phyloP scores from a whole-genome alignment of 2,113 vertebrate species.

The Camelus dromedarius region DNA sequence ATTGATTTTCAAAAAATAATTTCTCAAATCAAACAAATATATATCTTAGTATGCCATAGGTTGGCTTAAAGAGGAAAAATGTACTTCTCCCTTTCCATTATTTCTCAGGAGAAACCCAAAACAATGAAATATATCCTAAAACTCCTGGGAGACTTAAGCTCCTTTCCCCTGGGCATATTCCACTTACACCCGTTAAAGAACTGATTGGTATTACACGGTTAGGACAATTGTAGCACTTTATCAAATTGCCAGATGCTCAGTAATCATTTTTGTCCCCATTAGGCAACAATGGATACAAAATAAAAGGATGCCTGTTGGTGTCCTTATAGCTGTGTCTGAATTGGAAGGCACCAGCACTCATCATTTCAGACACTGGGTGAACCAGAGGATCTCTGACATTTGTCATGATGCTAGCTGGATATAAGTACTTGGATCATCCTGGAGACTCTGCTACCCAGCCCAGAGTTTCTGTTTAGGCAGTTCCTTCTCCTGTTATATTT shows the following conservation, averaged over 20 bases:
- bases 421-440: slow-evolving; percentile 59
- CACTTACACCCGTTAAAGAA: slow-evolving; percentile 62
- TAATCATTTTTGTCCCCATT: slow-evolving; percentile 81
- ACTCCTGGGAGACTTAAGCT: slow-evolving; percentile 58
- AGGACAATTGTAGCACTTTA: slow-evolving; percentile 82
- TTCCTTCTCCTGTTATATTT: slow-evolving; percentile 49
- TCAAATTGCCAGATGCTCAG: slow-evolving; percentile 81
- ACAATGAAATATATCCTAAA: slow-evolving; percentile 60
- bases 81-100: slow-evolving; percentile 10
- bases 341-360: slow-evolving; percentile 56
- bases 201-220: slow-evolving; percentile 71
- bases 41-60: slow-evolving; percentile 12
- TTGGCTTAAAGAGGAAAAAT: slow-evolving; percentile 29
- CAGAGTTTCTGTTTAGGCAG: slow-evolving; percentile 11
- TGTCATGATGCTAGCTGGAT: slow-evolving; percentile 64
- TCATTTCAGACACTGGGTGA: slow-evolving; percentile 62
- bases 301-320: slow-evolving; percentile 77
- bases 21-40: slow-evolving; percentile 30
- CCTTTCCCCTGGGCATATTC: slow-evolving; percentile 66
- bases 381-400: slow-evolving; percentile 64
- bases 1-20: slow-evolving; percentile 3
- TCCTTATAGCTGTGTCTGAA: slow-evolving; percentile 68
- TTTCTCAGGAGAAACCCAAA: slow-evolving; percentile 37
- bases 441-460: not conserved
- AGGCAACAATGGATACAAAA: slow-evolving; percentile 74